Conservation (phyloP, 2,113 vertebrate species). For the Aphyosemion australe region DNA sequence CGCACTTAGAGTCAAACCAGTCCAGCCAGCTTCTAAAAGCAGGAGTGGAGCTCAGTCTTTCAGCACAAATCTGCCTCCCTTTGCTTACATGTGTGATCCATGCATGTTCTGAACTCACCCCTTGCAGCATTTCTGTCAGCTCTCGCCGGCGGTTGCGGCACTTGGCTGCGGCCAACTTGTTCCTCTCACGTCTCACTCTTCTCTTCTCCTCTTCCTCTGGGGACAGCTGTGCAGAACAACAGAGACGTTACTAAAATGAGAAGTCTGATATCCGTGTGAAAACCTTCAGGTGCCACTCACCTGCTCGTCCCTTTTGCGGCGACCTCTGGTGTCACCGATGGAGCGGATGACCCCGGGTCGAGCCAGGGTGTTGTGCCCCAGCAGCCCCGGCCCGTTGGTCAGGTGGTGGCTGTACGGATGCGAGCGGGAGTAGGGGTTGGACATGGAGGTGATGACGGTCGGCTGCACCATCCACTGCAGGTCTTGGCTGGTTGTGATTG, state of each 20-base stretch:
- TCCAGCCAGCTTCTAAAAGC: slow-evolving; percentile 48
- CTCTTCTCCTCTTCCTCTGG: slow-evolving; percentile 98
- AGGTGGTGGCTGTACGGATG: slow-evolving; percentile 92
- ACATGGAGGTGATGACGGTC: slow-evolving; percentile 99
- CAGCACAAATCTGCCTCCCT: slow-evolving; percentile 22
- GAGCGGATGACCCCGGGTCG: slow-evolving; percentile 96
- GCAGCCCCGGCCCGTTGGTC: slow-evolving; percentile 84
- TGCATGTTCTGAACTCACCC: slow-evolving; percentile 80
- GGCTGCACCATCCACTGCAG: slow-evolving; percentile 99
- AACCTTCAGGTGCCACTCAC: slow-evolving; percentile 61
- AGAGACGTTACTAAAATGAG: slow-evolving; percentile 21
- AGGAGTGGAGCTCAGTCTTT: slow-evolving; percentile 60
- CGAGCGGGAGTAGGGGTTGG: slow-evolving; percentile 91
- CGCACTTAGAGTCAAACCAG: slow-evolving; percentile 61
- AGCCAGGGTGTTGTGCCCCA: slow-evolving; percentile 88
- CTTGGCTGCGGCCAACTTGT: slow-evolving; percentile 97
- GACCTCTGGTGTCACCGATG: slow-evolving; percentile 90
- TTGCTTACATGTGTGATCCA: slow-evolving; percentile 1
- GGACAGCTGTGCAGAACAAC: slow-evolving; percentile 82
- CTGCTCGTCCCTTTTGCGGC: slow-evolving; percentile 95
- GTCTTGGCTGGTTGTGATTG: slow-evolving; percentile 99
- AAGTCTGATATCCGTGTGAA: slow-evolving; percentile 7
- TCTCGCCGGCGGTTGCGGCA: slow-evolving; percentile 97
- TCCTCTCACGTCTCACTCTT: slow-evolving; percentile 95
- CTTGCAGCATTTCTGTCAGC: slow-evolving; percentile 97